These are phyloP conservation scores for Azorinus chamasolen DNA, from an alignment of 2,888 invertebrate genomes.

Conservation along the genomic window DNA sequence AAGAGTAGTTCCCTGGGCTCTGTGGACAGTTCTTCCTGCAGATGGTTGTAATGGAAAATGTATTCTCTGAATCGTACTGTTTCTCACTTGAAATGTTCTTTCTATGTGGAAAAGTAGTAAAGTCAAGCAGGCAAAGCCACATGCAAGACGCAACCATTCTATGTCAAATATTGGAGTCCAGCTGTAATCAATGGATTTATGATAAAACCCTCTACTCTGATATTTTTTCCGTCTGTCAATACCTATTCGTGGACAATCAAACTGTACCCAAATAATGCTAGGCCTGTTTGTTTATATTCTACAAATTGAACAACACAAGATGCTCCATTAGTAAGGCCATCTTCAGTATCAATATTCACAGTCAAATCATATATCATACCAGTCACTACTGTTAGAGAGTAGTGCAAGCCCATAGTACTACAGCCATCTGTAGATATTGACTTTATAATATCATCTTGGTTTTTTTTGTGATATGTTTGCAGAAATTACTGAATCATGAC, in stretches of 20 bases:
- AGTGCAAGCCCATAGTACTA: slow-evolving; percentile 17
- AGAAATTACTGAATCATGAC: slow-evolving; percentile 25
- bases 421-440: slow-evolving; percentile 21
- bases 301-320: slow-evolving; percentile 34
- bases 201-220: slow-evolving; percentile 33
- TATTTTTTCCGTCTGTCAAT: slow-evolving; percentile 28
- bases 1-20: slow-evolving; percentile 54
- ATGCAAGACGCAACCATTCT: no score
- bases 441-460: slow-evolving; percentile 19
- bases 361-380: slow-evolving; percentile 49
- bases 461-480: slow-evolving; percentile 23
- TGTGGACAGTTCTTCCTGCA: slow-evolving; percentile 53
- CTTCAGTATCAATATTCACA: slow-evolving; percentile 48
- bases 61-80: slow-evolving; percentile 24
- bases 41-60: slow-evolving; percentile 52
- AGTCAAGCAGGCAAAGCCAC: no score
- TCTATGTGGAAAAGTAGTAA: no score
- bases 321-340: slow-evolving; percentile 56
- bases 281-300: slow-evolving; percentile 48
- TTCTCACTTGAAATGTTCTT: slow-evolving; percentile 41
- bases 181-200: slow-evolving; percentile 20
- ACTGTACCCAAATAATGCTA: slow-evolving; percentile 51
- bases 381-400: slow-evolving; percentile 34
- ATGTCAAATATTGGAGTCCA: slow-evolving; percentile 61
- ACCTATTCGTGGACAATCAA: slow-evolving; percentile 38